phyloP scores from a whole-genome alignment of 2,113 vertebrate species.

The Promerops cafer region DNA sequence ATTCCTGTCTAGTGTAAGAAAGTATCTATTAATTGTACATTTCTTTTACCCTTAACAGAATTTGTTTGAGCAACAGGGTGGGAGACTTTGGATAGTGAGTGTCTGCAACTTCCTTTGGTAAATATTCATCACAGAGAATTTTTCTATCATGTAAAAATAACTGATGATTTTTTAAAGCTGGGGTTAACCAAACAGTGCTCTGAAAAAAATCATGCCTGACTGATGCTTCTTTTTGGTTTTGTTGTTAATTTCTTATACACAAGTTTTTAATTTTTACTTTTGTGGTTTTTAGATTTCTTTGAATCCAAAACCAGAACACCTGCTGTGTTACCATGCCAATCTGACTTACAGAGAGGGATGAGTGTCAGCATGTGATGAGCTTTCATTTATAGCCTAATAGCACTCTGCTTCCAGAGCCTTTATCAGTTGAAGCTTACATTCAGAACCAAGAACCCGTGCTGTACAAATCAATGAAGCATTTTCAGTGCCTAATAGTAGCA shows the following conservation, averaged over 20 bases:
- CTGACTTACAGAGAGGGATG: not conserved
- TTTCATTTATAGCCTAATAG: slow-evolving; percentile 9
- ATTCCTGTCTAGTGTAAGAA: not conserved
- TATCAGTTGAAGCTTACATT: not conserved
- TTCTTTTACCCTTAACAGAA: not conserved
- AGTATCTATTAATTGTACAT: not conserved
- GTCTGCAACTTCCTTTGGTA: not conserved
- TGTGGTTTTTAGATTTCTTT: not conserved
- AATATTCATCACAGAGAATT: not conserved
- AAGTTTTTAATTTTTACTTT: not conserved
- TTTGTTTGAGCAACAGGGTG: not conserved
- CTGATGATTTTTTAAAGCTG: not conserved
- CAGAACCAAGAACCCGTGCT: not conserved
- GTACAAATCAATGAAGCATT: not conserved
- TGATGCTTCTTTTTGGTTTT: not conserved
- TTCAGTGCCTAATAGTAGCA: not conserved
- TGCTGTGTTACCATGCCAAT: slow-evolving; percentile 15
- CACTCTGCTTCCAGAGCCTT: not conserved
- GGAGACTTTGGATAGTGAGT: not conserved
- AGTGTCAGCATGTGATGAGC: not conserved
- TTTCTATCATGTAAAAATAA: not conserved
- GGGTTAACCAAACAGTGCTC: not conserved
- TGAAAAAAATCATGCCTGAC: not conserved
- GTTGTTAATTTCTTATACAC: not conserved
- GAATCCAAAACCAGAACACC: not conserved